A percentile compares a stretch with the other conserved stretches of the same genome.
These are phyloP conservation scores for Clanis bilineata DNA, from an alignment of 2,888 invertebrate species.

Conservation along the genomic window DNA sequence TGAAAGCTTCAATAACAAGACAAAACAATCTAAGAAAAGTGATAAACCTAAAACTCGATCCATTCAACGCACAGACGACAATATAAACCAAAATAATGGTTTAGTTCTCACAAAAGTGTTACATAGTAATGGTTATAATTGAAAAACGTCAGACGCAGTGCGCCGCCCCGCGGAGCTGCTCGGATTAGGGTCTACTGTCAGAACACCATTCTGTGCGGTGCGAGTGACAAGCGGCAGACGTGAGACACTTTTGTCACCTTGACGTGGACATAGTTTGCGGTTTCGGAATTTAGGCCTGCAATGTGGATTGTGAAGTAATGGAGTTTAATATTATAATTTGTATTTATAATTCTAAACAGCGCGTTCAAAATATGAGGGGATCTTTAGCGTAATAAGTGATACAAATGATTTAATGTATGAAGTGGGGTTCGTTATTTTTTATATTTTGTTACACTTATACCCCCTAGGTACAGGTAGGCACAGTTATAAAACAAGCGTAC, in stretches of 20 bases:
- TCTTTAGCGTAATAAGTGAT: no score
- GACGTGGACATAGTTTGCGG: not conserved
- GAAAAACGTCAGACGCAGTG: conserved; percentile 67
- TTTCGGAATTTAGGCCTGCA: not conserved
- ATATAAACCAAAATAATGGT: conserved; percentile 49
- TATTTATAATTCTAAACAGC: no score
- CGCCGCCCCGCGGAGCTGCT: conserved; percentile 66
- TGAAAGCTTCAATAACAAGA: no score
- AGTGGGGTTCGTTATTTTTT: no score
- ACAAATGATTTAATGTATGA: no score
- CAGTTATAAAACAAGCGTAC: no score
- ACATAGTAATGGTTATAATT: conserved; percentile 71
- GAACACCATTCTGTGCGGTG: conserved; percentile 44
- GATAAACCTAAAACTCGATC: conserved; percentile 31
- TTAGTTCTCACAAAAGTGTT: conserved; percentile 59
- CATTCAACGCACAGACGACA: conserved; percentile 40
- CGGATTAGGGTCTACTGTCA: conserved; percentile 73
- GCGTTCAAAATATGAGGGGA: no score
- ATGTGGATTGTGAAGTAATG: not conserved
- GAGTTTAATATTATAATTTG: no score
- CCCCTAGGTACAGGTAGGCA: no score
- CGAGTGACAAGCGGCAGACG: conserved; percentile 6
- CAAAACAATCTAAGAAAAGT: conserved; percentile 1
- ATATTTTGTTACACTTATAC: no score
- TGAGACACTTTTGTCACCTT: not conserved